Evolutionary conservation across 1,140 invertebrate species (phyloP).

Genomic region (Drosophila funebris): DNA sequence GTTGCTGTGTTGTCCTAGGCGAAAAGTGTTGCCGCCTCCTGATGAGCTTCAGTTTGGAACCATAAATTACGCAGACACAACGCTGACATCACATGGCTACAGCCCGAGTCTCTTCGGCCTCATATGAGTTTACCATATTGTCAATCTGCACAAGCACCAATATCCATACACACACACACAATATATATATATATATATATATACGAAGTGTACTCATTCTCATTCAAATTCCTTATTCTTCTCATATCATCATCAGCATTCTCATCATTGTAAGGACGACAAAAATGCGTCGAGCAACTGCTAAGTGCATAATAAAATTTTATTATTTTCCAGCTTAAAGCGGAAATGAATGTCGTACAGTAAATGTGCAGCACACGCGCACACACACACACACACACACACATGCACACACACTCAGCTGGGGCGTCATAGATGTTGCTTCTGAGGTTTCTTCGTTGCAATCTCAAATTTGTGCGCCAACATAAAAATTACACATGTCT

Average conservation of each 20-base stretch:
- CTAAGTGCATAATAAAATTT: constrained; percentile 77
- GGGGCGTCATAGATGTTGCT: neutral
- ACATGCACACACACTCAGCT: constrained; percentile 4
- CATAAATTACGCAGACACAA: constrained; percentile 59
- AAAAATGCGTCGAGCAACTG: constrained; percentile 45
- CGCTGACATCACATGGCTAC: constrained; percentile 30
- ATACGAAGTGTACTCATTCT: neutral
- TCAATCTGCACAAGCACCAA: neutral
- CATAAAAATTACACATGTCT: neutral
- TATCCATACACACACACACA: neutral
- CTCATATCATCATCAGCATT: constrained; percentile 33
- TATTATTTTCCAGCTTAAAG: constrained; percentile 62
- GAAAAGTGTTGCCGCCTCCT: constrained; percentile 14
- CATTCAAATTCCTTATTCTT: neutral
- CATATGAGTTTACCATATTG: constrained; percentile 20
- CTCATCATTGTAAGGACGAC: constrained; percentile 16
- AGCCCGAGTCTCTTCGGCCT: neutral
- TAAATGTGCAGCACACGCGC: constrained; percentile 31
- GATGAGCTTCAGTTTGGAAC: constrained; percentile 20
- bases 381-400: constrained; percentile 2
- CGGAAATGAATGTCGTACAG: constrained; percentile 68
- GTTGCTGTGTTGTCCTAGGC: constrained; percentile 9
- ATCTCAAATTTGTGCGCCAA: constrained; percentile 26
- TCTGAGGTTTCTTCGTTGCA: constrained; percentile 15
- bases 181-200: neutral